Evolutionary conservation across 35 echinoderm and acorn worm genomes (phyloP).

Genomic region (Acanthaster planci): DNA sequence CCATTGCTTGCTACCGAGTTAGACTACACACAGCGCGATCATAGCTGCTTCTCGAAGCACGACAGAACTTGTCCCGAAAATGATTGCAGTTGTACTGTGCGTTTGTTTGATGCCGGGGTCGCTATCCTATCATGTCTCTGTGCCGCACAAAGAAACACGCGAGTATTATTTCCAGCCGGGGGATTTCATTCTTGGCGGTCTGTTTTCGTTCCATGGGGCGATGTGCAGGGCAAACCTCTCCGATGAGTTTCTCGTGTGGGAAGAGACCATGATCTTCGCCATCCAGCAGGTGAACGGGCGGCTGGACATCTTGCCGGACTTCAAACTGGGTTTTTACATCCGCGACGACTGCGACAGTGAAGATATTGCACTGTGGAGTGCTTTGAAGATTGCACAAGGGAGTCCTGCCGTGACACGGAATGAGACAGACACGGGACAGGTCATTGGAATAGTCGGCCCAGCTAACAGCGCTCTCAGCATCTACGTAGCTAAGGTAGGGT

Average conservation of each 20-base stretch:
- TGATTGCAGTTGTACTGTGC: too few species aligned
- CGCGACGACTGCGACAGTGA: conserved; percentile 7
- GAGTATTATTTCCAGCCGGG: conserved; percentile 9
- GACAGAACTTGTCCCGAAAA: too few species aligned
- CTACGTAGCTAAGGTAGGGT: background rate
- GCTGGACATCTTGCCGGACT: conserved; percentile 6
- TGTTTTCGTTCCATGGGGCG: conserved; percentile 24
- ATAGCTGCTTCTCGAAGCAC: too few species aligned
- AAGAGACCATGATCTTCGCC: conserved; percentile 43
- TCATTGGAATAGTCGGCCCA: conserved; percentile 15
- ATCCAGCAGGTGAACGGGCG: conserved; percentile 15
- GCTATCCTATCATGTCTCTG: too few species aligned
- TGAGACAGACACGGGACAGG: too few species aligned
- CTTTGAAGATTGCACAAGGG: background rate
- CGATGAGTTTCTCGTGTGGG: background rate
- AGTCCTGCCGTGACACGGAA: background rate
- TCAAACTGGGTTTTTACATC: conserved; percentile 47
- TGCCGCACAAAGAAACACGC: background rate
- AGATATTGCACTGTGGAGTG: background rate
- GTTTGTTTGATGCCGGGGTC: too few species aligned
- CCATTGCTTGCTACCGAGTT: too few species aligned
- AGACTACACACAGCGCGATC: too few species aligned
- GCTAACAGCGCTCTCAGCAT: background rate
- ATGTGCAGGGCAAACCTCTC: background rate
- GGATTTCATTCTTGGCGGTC: conserved; percentile 38